Percentiles rank a stretch among this genome's conserved stretches.
Conservation (phyloP, 1,140 invertebrate genomes). For the Mamestra configurata region DNA sequence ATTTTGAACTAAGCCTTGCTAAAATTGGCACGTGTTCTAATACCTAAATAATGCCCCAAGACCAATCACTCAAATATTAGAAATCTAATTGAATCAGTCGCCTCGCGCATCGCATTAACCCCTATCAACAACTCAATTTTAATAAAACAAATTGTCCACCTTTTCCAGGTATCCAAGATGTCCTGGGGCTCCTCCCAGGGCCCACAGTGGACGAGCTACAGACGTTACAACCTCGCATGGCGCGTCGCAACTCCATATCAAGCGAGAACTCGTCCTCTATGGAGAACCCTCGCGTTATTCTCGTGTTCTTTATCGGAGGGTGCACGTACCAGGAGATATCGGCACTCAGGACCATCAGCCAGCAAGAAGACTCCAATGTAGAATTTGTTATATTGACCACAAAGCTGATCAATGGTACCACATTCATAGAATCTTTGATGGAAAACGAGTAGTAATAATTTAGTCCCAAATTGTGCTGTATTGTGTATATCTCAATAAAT, state of each 20-base stretch:
- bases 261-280: conserved; percentile 90
- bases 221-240: conserved; percentile 85
- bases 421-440: conserved; percentile 93
- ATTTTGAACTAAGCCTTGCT: no score
- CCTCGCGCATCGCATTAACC: no score
- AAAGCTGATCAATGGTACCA: conserved; percentile 96
- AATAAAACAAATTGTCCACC: conserved; percentile 39
- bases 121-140: background rate
- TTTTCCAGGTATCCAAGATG: conserved; percentile 87
- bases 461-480: background rate
- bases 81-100: background rate
- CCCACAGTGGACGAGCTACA: conserved; percentile 89
- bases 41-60: no score
- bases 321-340: conserved; percentile 99
- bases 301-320: conserved; percentile 98
- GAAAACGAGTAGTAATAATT: conserved; percentile 82
- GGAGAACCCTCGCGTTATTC: conserved; percentile 93
- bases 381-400: conserved; percentile 98
- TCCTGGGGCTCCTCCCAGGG: conserved; percentile 89
- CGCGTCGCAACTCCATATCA: conserved; percentile 89
- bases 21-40: background rate
- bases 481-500: conserved; percentile 23
- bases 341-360: conserved; percentile 96
- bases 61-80: no score
- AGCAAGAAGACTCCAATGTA: conserved; percentile 96